Conservation (phyloP, 2,797 vertebrate genomes). For the Lagocephalus sceleratus region DNA sequence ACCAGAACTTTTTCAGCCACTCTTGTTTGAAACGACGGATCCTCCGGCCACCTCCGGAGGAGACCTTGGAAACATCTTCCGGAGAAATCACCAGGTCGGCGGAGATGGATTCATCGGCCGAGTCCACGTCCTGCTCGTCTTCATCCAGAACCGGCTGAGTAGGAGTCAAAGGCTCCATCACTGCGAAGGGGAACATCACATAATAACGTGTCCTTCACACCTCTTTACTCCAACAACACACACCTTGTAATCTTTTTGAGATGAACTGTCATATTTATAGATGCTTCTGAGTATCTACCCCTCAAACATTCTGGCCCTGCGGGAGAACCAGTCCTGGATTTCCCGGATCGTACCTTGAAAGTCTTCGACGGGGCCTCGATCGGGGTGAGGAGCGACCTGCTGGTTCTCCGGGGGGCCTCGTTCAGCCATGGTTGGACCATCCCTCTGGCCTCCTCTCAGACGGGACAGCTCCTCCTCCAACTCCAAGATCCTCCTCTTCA, state of each 20-base stretch:
- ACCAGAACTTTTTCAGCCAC: conserved; percentile 99
- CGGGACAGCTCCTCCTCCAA: conserved; percentile 89
- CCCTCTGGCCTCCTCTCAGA: conserved; percentile 79
- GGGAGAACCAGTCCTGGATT: conserved; percentile 1
- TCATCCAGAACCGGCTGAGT: conserved; percentile 85
- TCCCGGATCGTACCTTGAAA: conserved; percentile 79
- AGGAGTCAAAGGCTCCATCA: conserved; percentile 85
- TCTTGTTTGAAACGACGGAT: conserved; percentile 97
- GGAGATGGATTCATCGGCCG: conserved; percentile 89
- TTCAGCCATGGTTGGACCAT: conserved; percentile 45
- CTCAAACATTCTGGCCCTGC: neutral
- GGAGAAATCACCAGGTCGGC: conserved; percentile 85
- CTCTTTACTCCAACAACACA: too few relatives aligned
- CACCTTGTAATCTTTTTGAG: too few relatives aligned
- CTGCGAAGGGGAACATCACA: conserved; percentile 63
- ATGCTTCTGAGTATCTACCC: too few relatives aligned
- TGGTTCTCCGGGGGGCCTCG: conserved; percentile 3
- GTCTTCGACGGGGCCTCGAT: conserved; percentile 86
- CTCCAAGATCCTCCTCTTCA: conserved; percentile 90
- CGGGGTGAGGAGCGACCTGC: conserved; percentile 73
- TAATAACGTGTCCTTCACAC: neutral
- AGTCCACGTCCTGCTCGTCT: conserved; percentile 92
- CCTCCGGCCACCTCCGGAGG: conserved; percentile 79
- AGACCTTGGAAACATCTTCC: conserved; percentile 87
- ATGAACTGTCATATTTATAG: too few relatives aligned